Percentiles rank a stretch among this genome's conserved stretches.
phyloP scores from a whole-genome alignment of 1,140 invertebrate species.

The Bombus picipes region DNA sequence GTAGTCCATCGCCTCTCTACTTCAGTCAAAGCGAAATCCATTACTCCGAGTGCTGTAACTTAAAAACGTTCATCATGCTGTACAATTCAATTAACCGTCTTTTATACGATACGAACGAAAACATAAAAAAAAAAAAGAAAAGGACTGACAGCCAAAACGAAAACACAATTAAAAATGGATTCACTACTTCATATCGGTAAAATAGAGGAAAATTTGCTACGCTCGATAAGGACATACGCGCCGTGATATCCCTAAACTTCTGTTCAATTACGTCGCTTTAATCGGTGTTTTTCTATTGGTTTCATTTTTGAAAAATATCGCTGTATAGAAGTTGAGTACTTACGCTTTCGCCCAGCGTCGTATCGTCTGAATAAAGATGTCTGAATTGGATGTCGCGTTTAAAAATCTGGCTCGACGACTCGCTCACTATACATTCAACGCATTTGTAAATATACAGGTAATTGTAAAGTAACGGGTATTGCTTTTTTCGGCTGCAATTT shows the following conservation, averaged over 20 bases:
- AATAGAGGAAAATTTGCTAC: conserved; percentile 1
- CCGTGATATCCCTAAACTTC: not conserved
- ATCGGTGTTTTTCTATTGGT: not conserved
- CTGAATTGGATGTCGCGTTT: not conserved
- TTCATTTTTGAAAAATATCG: not conserved
- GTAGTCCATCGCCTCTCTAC: conserved; percentile 49
- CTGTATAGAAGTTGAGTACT: not conserved
- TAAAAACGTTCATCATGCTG: conserved; percentile 21
- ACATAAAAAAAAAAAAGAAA: conserved; percentile 16
- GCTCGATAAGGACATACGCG: conserved; percentile 8
- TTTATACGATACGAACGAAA: conserved; percentile 32
- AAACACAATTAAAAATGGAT: conserved; percentile 22
- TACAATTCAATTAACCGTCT: conserved; percentile 27
- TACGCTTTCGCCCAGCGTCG: not conserved
- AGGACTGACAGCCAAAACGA: not conserved
- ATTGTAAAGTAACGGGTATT: conserved; percentile 25
- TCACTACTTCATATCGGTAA: conserved; percentile 26
- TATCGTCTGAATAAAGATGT: not conserved
- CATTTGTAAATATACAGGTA: conserved; percentile 55
- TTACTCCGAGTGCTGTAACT: conserved; percentile 16
- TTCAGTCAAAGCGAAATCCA: conserved; percentile 34
- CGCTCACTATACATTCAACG: conserved; percentile 4
- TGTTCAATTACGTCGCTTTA: not conserved
- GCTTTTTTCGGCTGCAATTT: conserved; percentile 36
- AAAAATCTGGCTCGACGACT: conserved; percentile 4